Percentiles rank a stretch among this genome's conserved stretches.
phyloP scores from a whole-genome alignment of 1,140 invertebrate species.

The Drosophila hydei region DNA sequence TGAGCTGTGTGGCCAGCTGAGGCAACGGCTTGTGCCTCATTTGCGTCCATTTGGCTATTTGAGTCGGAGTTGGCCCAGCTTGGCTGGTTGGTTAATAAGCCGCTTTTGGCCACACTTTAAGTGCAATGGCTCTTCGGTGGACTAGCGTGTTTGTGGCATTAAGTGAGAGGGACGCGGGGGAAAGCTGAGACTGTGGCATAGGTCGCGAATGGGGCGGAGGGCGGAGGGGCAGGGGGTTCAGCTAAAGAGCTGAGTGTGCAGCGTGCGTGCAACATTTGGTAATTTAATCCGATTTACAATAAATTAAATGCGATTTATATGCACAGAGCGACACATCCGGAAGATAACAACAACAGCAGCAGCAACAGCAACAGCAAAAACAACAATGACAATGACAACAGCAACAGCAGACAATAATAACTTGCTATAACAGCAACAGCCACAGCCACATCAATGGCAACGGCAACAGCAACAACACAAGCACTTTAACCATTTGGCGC shows the following conservation, averaged over 20 bases:
- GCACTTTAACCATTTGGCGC: constrained; percentile 50
- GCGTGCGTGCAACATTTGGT: constrained; percentile 79
- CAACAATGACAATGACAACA: constrained; percentile 50
- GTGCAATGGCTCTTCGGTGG: constrained; percentile 32
- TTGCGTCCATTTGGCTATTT: constrained; percentile 16
- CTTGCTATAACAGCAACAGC: constrained; percentile 55
- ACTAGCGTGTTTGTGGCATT: constrained; percentile 41
- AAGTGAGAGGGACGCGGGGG: neutral
- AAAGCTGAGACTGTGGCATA: constrained; percentile 12
- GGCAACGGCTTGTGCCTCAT: constrained; percentile 20
- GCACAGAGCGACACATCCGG: constrained; percentile 81
- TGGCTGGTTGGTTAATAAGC: constrained; percentile 62
- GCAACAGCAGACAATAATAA: constrained; percentile 65
- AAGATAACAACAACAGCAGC: constrained; percentile 73
- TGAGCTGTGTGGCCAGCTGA: neutral
- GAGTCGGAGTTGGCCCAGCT: constrained; percentile 6
- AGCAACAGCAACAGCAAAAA: constrained; percentile 35
- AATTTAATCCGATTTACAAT: constrained; percentile 83
- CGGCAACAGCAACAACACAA: constrained; percentile 23
- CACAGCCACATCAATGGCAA: constrained; percentile 54
- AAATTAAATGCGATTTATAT: constrained; percentile 83
- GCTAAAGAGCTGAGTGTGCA: constrained; percentile 12
- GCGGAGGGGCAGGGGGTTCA: neutral
- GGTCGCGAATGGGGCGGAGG: neutral
- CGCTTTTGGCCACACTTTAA: constrained; percentile 64